phyloP scores from a whole-genome alignment of 2,113 vertebrate species.

The Narcine bancroftii region DNA sequence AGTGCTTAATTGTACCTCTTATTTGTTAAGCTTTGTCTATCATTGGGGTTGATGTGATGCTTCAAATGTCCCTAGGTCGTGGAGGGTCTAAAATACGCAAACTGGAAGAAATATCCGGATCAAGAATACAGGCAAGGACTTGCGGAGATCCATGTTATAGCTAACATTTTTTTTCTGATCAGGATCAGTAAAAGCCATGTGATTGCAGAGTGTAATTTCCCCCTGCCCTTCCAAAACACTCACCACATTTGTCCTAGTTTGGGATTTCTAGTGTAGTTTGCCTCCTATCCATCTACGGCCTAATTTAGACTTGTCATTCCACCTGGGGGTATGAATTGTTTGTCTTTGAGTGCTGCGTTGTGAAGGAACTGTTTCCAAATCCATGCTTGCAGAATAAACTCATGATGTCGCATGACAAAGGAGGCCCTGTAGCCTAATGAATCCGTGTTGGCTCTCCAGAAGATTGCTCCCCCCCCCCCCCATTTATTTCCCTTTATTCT shows the following conservation, averaged over 20 bases:
- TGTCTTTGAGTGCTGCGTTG: background rate
- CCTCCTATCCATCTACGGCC: background rate
- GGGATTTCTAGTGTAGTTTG: background rate
- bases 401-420: too few species aligned
- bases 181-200: background rate
- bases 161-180: background rate
- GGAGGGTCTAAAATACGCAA: slow-evolving; percentile 80
- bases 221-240: too few species aligned
- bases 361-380: background rate
- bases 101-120: slow-evolving; percentile 68
- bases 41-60: background rate
- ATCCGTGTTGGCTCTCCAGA: too few species aligned
- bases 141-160: background rate
- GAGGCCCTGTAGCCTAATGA: too few species aligned
- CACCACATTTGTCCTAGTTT: too few species aligned
- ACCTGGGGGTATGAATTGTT: background rate
- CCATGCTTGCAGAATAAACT: too few species aligned
- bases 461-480: too few species aligned
- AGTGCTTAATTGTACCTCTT: too few species aligned
- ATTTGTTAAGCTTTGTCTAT: background rate
- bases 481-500: too few species aligned
- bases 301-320: background rate
- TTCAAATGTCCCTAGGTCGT: slow-evolving; percentile 58
- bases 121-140: slow-evolving; percentile 72
- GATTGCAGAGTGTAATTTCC: too few species aligned